A percentile compares a stretch with the other conserved stretches of the same genome.
These are phyloP conservation scores for Notarius quadriscutis DNA, from an alignment of 2,113 vertebrate species.

Conservation along the genomic window DNA sequence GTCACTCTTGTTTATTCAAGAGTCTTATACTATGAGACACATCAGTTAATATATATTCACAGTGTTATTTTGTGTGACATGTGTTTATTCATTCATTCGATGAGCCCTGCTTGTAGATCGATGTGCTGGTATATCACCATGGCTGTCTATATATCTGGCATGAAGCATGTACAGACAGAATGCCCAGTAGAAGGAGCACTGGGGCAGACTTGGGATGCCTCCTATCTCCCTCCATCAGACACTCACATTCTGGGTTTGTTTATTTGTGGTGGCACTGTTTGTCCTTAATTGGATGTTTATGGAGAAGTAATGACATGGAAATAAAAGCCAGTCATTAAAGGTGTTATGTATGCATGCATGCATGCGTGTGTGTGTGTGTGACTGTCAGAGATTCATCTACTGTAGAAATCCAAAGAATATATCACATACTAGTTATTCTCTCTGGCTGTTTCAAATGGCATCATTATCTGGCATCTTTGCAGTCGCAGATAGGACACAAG, in stretches of 20 bases:
- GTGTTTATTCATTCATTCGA: too few species aligned
- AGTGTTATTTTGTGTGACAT: too few species aligned
- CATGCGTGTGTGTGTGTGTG: background rate
- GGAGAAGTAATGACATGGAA: constrained; percentile 18
- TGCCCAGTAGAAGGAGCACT: too few species aligned
- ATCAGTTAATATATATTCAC: too few species aligned
- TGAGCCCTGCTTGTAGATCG: too few species aligned
- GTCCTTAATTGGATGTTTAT: constrained; percentile 30
- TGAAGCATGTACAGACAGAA: too few species aligned
- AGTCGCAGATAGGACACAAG: background rate
- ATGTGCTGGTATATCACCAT: too few species aligned
- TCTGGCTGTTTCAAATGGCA: background rate
- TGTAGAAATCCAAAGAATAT: background rate
- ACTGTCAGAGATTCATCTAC: background rate
- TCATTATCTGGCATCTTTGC: background rate
- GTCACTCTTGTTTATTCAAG: too few species aligned
- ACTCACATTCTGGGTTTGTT: constrained; percentile 1
- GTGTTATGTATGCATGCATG: constrained; percentile 15
- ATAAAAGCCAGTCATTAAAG: constrained; percentile 19
- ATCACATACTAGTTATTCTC: background rate
- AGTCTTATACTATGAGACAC: too few species aligned
- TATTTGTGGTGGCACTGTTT: background rate
- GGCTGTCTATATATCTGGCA: too few species aligned
- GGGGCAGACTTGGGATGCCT: background rate
- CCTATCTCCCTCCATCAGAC: background rate